Conservation (phyloP, 2,888 invertebrate species). For the Scrobipalpa atriplicella region DNA sequence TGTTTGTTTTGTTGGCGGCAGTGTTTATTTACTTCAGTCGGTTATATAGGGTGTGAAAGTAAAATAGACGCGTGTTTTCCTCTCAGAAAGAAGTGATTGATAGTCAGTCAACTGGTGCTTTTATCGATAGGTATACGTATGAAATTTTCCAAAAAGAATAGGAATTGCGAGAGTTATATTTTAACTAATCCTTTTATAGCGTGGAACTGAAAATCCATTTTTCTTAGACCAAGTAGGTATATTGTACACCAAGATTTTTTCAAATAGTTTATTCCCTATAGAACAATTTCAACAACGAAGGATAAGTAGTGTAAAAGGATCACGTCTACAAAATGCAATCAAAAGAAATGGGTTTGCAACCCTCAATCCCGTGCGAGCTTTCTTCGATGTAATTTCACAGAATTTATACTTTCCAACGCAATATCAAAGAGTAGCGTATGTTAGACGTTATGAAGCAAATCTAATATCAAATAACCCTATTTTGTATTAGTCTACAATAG, state of each 20-base stretch:
- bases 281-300: neutral
- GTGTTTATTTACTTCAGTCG: neutral
- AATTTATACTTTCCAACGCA: neutral
- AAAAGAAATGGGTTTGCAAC: neutral
- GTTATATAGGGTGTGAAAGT: neutral
- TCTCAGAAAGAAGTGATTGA: neutral
- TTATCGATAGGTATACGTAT: too few relatives aligned
- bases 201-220: neutral
- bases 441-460: neutral
- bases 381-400: neutral
- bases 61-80: neutral
- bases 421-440: neutral
- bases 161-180: too few relatives aligned
- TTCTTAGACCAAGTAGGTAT: neutral
- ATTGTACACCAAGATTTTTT: neutral
- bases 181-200: too few relatives aligned
- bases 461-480: neutral
- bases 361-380: neutral
- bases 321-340: constrained; percentile 8
- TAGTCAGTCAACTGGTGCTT: neutral
- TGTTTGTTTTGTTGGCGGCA: constrained; percentile 8
- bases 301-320: constrained; percentile 5
- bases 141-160: too few relatives aligned
- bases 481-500: neutral
- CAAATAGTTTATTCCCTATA: neutral